Evolutionary conservation across 2,113 vertebrate genomes (phyloP), one percentile per base, ranked within the genome.

Genomic region (Laterallus jamaicensis): DNA sequence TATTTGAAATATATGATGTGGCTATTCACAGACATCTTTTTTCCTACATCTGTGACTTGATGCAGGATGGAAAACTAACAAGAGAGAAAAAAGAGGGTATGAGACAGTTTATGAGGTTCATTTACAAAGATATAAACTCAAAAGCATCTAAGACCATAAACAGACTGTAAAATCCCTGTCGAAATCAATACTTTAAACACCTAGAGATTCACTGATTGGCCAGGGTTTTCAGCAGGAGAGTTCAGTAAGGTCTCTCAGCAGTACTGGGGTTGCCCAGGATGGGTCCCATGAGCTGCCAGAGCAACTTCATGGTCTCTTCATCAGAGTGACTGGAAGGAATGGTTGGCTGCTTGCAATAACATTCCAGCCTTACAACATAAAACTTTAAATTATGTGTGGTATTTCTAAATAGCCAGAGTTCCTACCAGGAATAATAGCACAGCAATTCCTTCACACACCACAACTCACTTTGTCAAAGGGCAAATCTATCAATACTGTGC

Each of bases 321-420:
- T 86, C 74, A 80, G 68, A 67, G 24, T 67, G 47, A 93, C 73
- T 60, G 19, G 60, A 80, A 75, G 35, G 49, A 92, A 95, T 4
- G 26, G 86, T 40, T 93, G 77, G 64, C 63, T 80, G 89, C 82
- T 88, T 64, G 37, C 76, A 93, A n/a, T 47, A 96, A 90, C 73
- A 95, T 77, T 91, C 70, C 81, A 89, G 70, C 6, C 74, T 94
- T 71, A 64, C 90, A 95, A 70, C 58, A 77, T 35, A 92, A 92
- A 92, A 67, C 32, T 92, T 87, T 62, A 40, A 81, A 69, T 74
- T 71, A 92, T 35, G 76, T 71, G 67, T 50, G 78, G 76, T 40
- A 86, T 95, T 93, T 95, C 82, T 96, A 91, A 90, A 90, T 60
- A 94, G 40, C 52, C 32, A 16, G 35, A 59, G 50, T 66, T 88